Evolutionary conservation across 2,797 vertebrate genomes (phyloP).

Genomic region (Hemibagrus guttatus): DNA sequence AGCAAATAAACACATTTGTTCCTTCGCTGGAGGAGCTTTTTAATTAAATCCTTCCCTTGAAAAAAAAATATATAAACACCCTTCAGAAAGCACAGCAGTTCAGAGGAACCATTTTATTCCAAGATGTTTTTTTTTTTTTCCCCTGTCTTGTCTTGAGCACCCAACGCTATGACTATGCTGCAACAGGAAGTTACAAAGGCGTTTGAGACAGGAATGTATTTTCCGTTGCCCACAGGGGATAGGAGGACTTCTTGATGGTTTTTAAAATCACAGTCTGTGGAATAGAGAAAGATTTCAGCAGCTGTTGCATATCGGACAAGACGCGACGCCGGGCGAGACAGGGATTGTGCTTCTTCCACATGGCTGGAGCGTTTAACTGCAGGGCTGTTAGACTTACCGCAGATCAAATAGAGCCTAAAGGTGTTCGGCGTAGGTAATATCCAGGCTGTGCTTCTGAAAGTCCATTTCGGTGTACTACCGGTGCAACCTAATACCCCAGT

Average conservation of each 20-base stretch:
- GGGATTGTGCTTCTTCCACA: background rate
- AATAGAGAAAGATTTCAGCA: background rate
- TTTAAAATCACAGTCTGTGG: background rate
- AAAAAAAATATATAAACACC: slow-evolving; percentile 20
- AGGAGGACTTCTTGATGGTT: slow-evolving; percentile 2
- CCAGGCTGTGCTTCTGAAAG: background rate
- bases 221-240: background rate
- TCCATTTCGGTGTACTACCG: background rate
- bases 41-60: slow-evolving; percentile 50
- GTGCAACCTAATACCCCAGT: background rate
- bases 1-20: slow-evolving; percentile 57
- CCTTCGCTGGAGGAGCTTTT: slow-evolving; percentile 48
- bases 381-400: background rate
- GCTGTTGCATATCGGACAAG: slow-evolving; percentile 11
- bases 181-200: slow-evolving; percentile 15
- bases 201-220: background rate
- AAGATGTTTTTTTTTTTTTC: slow-evolving; percentile 6
- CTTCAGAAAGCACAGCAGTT: slow-evolving; percentile 7
- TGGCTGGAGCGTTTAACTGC: slow-evolving; percentile 19
- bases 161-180: background rate
- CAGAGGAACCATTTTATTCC: slow-evolving; percentile 8
- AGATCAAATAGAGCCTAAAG: slow-evolving; percentile 6
- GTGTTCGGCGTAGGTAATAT: background rate
- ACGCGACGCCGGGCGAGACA: background rate
- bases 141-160: slow-evolving; percentile 13